A percentile compares a stretch with the other conserved stretches of the same genome.
Conservation (phyloP, 2,113 vertebrate species). For the Lota lota region DNA sequence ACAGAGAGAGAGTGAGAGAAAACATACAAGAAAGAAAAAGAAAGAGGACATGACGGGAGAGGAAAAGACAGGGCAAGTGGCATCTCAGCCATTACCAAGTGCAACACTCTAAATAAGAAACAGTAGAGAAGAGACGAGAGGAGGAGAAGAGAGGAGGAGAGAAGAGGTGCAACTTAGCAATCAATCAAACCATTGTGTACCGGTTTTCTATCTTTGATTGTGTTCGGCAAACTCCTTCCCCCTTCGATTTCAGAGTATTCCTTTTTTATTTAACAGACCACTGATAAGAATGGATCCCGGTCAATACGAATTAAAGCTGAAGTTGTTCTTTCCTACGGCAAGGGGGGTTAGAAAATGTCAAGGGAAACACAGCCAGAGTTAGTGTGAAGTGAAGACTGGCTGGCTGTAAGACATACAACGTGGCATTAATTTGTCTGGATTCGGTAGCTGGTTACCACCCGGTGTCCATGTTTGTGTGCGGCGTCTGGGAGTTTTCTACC, state of each 20-base stretch:
- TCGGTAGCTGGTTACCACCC: conserved; percentile 58
- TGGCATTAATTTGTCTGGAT: conserved; percentile 65
- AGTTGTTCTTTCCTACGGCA: too few species aligned
- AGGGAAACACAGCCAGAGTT: conserved; percentile 22
- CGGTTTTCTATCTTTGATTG: too few species aligned
- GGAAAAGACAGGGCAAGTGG: too few species aligned
- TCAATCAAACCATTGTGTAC: too few species aligned
- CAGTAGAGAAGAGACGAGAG: background rate
- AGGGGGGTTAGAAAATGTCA: background rate
- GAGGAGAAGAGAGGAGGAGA: background rate
- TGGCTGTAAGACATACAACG: conserved; percentile 53
- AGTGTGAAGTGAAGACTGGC: conserved; percentile 5
- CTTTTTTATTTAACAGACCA: too few species aligned
- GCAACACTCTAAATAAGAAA: background rate
- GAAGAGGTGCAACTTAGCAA: background rate
- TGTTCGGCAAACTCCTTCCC: too few species aligned
- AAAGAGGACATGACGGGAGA: too few species aligned
- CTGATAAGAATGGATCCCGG: too few species aligned
- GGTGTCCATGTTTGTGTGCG: conserved; percentile 47
- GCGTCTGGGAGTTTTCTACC: background rate
- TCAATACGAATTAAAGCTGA: too few species aligned
- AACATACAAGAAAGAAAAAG: too few species aligned
- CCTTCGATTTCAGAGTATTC: too few species aligned
- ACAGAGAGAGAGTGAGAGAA: conserved; percentile 2
- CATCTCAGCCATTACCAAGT: background rate